These are phyloP conservation scores for Eurytoma adleriae DNA, from an alignment of 2,888 invertebrate genomes.

Conservation along the genomic window DNA sequence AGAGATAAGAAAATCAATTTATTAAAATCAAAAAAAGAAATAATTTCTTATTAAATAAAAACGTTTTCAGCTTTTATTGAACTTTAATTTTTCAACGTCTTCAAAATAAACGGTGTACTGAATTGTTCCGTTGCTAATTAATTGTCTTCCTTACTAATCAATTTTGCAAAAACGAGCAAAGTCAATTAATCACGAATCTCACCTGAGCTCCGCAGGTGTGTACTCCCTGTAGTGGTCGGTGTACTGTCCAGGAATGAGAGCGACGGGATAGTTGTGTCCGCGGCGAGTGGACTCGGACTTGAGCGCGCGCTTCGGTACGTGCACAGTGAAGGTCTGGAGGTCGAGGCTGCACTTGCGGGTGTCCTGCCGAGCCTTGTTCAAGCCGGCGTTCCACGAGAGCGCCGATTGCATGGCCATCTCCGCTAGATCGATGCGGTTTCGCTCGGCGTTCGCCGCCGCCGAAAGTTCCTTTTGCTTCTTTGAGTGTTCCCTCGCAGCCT, in stretches of 20 bases:
- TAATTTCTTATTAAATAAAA: neutral
- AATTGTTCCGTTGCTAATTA: neutral
- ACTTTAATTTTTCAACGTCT: neutral
- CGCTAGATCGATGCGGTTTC: slow-evolving; percentile 82
- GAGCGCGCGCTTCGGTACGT: slow-evolving; percentile 82
- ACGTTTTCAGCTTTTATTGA: neutral
- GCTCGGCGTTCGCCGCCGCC: slow-evolving; percentile 78
- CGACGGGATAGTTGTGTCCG: slow-evolving; percentile 89
- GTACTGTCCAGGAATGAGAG: slow-evolving; percentile 97
- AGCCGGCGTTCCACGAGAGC: slow-evolving; percentile 91
- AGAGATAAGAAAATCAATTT: neutral
- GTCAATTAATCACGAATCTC: neutral
- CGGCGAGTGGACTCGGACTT: slow-evolving; percentile 77
- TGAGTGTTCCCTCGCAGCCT: slow-evolving; percentile 83
- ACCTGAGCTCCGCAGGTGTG: slow-evolving; percentile 85
- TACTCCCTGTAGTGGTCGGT: slow-evolving; percentile 88
- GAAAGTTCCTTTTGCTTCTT: slow-evolving; percentile 82
- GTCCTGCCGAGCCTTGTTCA: slow-evolving; percentile 88
- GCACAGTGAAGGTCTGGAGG: slow-evolving; percentile 92
- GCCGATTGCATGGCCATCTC: slow-evolving; percentile 91
- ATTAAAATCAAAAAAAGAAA: neutral
- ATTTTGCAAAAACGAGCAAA: neutral
- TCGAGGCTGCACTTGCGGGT: slow-evolving; percentile 91
- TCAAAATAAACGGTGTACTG: neutral
- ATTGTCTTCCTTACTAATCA: too few relatives aligned